A percentile compares a stretch with the other conserved stretches of the same genome.
Conservation (phyloP, 1,140 invertebrate genomes). For the Sminthurinus signatus region DNA sequence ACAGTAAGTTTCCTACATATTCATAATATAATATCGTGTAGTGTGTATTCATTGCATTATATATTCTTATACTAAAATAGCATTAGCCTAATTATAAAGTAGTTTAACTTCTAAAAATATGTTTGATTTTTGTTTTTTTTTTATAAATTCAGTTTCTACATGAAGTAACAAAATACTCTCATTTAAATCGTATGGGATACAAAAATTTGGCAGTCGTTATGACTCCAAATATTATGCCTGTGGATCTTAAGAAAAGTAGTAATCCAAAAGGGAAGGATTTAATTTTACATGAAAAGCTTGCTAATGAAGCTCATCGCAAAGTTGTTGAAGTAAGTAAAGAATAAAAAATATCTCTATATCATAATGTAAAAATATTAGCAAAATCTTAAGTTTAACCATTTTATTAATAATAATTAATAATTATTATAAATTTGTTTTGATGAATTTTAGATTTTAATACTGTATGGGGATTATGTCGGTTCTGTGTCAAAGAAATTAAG, state of each 20-base stretch:
- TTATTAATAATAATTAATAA: no score
- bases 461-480: constrained; percentile 28
- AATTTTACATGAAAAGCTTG: neutral
- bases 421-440: no score
- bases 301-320: neutral
- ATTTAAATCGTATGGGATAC: constrained; percentile 25
- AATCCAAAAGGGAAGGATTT: constrained; percentile 8
- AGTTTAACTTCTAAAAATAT: no score
- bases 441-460: constrained; percentile 30
- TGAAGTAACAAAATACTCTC: constrained; percentile 23
- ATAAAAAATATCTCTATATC: neutral
- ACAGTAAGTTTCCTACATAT: constrained; percentile 14
- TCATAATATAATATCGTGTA: neutral
- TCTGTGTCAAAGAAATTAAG: constrained; percentile 7
- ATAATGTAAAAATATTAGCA: neutral
- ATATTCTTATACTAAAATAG: neutral
- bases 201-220: constrained; percentile 37
- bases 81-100: neutral
- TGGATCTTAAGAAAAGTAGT: constrained; percentile 17
- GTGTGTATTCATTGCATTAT: neutral
- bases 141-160: constrained; percentile 24
- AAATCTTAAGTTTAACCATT: neutral
- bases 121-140: neutral
- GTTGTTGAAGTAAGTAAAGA: constrained; percentile 4
- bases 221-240: constrained; percentile 37